Evolutionary conservation across 2,888 invertebrate species (phyloP), one percentile per base, ranked within the genome.

Genomic region (Cryptocheilus praepositus): DNA sequence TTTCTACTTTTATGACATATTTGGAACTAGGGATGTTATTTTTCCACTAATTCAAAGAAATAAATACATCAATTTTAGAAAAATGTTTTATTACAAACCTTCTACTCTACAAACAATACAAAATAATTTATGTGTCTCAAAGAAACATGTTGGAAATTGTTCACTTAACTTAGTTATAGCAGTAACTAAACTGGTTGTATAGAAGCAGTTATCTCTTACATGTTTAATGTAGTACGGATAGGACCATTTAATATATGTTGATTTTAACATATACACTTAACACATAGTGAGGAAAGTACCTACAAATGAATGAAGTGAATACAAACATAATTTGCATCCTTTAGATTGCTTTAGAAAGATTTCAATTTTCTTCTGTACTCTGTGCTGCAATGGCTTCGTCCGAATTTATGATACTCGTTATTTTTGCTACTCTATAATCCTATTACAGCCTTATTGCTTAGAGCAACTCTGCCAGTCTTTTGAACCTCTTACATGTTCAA

Each of bases 221-320:
- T 21, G 22, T 52, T 7, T 8, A 52, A 21, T 15, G 15, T 52
- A 15, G 21, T 2, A 16, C 21, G 45, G n/a, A 36, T 18, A 16
- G 3, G 3, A 55, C 5, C 36, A 28, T n/a, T 16, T 25, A 28
- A 28, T 43, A n/a, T 5, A 21, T 1, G 21, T n/a, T n/a, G 1
- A 52, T 11, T 7, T 15, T 18, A 60, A 49, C 19, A 7, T 51
- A 36, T 60, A 25, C 19, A 3, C 16, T 16, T 36, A 25, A 28
- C 25, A 28, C 28, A 45, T 44, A 49, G n/a, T 25, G n/a, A 18
- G 13, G 16, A 22, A 18, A 58, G 25, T 22, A 58, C 45, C 43
- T 51, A 18, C 58, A 45, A 55, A 45, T 19, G 16, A 64, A 46
- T 36, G 36, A 46, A 65, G 54, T n/a, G 64, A n/a, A 21, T 16